A percentile compares a stretch with the other conserved stretches of the same genome.
Evolutionary conservation across 2,113 vertebrate species (phyloP).

Genomic region (Corapipo altera): DNA sequence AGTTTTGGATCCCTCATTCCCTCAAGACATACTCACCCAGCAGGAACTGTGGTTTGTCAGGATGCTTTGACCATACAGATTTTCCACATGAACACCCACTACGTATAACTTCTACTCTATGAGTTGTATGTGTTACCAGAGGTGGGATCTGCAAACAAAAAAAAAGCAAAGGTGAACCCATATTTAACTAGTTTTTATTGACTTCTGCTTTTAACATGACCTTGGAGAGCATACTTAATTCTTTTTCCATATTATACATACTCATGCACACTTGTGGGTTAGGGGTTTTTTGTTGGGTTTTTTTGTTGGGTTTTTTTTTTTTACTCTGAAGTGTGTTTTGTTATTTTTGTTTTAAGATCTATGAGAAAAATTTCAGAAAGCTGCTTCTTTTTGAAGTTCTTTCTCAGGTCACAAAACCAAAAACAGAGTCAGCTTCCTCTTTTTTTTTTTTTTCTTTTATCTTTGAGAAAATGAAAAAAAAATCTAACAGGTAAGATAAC

Average conservation of each 20-base stretch:
- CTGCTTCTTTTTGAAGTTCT: background rate
- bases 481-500: background rate
- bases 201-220: background rate
- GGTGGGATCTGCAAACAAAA: background rate
- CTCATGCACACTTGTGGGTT: background rate
- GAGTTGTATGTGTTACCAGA: background rate
- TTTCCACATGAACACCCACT: background rate
- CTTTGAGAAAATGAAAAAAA: background rate
- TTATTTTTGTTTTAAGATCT: background rate
- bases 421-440: accelerated
- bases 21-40: constrained; percentile 5
- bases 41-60: background rate
- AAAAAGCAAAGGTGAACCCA: background rate
- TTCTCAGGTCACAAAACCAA: background rate
- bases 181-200: background rate
- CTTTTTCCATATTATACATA: background rate
- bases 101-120: background rate
- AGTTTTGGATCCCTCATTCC: background rate
- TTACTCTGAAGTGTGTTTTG: background rate
- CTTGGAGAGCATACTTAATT: background rate
- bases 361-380: background rate
- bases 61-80: background rate
- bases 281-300: background rate
- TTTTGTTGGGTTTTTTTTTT: background rate
- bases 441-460: background rate